These are phyloP conservation scores for Latrodectus geometricus DNA, from an alignment of 1,140 invertebrate genomes.

Conservation along the genomic window DNA sequence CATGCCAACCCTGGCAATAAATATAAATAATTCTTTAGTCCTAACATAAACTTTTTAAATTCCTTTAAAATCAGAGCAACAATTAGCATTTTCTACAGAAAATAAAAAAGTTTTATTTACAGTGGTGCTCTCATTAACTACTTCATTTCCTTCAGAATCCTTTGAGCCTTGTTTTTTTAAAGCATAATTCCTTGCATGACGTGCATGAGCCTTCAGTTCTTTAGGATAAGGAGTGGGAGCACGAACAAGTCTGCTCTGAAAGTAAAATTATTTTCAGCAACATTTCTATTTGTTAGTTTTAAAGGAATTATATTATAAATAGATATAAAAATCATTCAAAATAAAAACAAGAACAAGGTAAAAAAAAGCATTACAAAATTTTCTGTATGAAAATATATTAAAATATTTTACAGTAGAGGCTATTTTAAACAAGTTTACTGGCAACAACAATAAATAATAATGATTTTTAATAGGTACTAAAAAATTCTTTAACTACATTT, in stretches of 20 bases:
- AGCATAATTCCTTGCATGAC: constrained; percentile 76
- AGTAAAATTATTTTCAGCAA: neutral
- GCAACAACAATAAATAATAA: no score
- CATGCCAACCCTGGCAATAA: no score
- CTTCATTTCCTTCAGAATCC: constrained; percentile 52
- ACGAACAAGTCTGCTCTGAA: constrained; percentile 76
- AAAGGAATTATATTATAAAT: neutral
- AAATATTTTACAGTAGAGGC: no score
- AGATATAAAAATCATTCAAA: neutral
- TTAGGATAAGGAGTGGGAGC: constrained; percentile 94
- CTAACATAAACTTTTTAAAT: no score
- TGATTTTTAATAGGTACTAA: no score
- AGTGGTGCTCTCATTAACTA: neutral
- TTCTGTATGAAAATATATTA: no score
- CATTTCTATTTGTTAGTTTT: no score
- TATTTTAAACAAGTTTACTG: no score
- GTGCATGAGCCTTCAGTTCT: constrained; percentile 86
- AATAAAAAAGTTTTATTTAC: neutral
- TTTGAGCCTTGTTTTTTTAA: constrained; percentile 65
- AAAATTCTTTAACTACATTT: no score
- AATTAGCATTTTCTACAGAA: neutral
- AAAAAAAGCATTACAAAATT: no score
- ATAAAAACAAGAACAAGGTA: no score
- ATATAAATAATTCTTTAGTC: no score
- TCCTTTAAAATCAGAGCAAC: neutral